Evolutionary conservation across 2,888 invertebrate species (phyloP), one percentile per base, ranked within the genome.

Genomic region (Sinodicranocentrus sp.): DNA sequence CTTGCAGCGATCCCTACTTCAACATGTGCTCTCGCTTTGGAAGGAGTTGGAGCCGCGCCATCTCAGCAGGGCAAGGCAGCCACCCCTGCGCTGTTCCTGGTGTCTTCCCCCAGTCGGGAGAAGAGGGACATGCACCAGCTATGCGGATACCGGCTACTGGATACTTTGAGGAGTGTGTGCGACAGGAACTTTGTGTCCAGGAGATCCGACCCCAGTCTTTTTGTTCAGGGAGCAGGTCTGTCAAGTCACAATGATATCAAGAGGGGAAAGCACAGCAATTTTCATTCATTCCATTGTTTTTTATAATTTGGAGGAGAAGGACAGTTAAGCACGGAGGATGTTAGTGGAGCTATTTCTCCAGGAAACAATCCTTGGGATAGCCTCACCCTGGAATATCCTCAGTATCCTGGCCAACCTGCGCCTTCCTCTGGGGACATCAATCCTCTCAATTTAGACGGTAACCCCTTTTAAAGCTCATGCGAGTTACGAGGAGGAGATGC

Each of bases 91-190:
- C 3, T 39, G n/a, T 6, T 65, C 1, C 25, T 17, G 0, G 17
- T 15, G 5, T 39, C 65, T 65, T 39, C 65, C 33, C 19, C 17
- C 28, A 28, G 17, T 6, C 48, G 79, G 15, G 71, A 72, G 25
- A 65, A 54, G 44, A 13, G 71, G 65, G 72, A 63, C 1, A 33
- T 10, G 3, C 77, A 77, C 25, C 86, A 82, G 33, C 63, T 85
- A 19, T 85, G 84, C 61, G 84, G 84, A n/a, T 75, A 59, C 28
- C 59, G 84, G 25, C 68, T 86, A 5, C 67, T 86, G 13, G 84
- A 84, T 19, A 82, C 80, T 2, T 65, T 86, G 3, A 28, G 82
- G 15, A 65, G 28, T 17, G 28, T 86, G 15, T 86, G 86, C 23
- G 78, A 73, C 10, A 19, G 77, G 13, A 59, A 67, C 23, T 83